Evolutionary conservation across 2,888 invertebrate genomes (phyloP).

Genomic region (Rhingia campestris): DNA sequence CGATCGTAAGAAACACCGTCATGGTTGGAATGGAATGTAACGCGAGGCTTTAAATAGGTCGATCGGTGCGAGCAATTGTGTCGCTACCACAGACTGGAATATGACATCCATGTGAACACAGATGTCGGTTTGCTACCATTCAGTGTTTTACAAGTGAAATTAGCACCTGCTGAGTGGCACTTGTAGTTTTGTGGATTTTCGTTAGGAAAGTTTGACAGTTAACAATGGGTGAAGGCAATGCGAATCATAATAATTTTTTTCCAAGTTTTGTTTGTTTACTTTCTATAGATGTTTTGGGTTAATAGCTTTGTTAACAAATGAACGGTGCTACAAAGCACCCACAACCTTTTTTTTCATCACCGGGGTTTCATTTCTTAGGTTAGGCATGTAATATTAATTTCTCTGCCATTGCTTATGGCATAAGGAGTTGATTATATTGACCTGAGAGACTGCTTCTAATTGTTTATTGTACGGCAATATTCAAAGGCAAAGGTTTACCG

Average conservation of each 20-base stretch:
- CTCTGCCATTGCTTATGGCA: background rate
- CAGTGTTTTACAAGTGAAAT: conserved; percentile 41
- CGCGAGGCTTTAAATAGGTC: conserved; percentile 59
- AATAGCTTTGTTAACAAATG: conserved; percentile 54
- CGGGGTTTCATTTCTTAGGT: background rate
- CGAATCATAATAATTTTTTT: conserved; percentile 42
- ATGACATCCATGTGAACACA: conserved; percentile 14
- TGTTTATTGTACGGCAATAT: conserved; percentile 10
- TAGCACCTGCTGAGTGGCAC: conserved; percentile 65
- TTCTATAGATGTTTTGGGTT: conserved; percentile 20
- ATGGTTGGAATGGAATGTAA: conserved; percentile 44
- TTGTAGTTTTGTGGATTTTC: conserved; percentile 27
- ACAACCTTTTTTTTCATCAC: conserved; percentile 35
- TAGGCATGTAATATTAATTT: background rate
- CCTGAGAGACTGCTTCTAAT: background rate
- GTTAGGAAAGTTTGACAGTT: conserved; percentile 48
- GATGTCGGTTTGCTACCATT: conserved; percentile 12
- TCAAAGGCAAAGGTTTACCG: conserved; percentile 26
- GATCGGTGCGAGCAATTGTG: conserved; percentile 41
- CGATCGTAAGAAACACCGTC: conserved; percentile 17
- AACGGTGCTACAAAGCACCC: conserved; percentile 52
- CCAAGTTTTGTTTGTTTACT: background rate
- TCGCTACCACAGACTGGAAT: background rate
- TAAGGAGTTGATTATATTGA: conserved; percentile 4
- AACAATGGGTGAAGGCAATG: conserved; percentile 29